Conservation (phyloP, 2,113 vertebrate genomes). For the Clupea harengus region DNA sequence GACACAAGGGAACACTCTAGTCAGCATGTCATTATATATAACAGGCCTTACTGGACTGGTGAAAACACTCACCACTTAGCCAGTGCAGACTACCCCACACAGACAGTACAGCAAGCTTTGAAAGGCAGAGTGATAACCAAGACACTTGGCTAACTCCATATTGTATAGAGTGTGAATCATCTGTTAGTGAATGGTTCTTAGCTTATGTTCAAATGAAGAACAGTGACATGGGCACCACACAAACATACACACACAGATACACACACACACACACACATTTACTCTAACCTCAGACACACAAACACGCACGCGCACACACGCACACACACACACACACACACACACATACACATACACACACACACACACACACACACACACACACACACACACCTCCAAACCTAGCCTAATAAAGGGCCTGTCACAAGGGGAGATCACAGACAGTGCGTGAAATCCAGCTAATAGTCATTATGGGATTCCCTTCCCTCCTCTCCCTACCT, state of each 20-base stretch:
- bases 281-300: slow-evolving; percentile 1
- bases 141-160: not conserved
- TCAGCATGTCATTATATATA: not conserved
- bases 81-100: not conserved
- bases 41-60: not conserved
- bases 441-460: slow-evolving; percentile 73
- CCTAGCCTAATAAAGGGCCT: slow-evolving; percentile 60
- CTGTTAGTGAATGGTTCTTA: not conserved
- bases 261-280: slow-evolving; percentile 24
- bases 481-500: slow-evolving; percentile 25
- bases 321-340: slow-evolving; percentile 1
- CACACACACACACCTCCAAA: slow-evolving; percentile 44
- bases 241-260: not conserved
- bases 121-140: not conserved
- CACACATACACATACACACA: slow-evolving; percentile 13
- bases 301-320: slow-evolving; percentile 28
- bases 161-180: not conserved
- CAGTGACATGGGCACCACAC: slow-evolving; percentile 8
- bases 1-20: not conserved
- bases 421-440: slow-evolving; percentile 69
- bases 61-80: not conserved
- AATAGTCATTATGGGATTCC: slow-evolving; percentile 70
- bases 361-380: slow-evolving; percentile 26
- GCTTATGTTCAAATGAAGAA: not conserved
- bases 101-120: not conserved